Evolutionary conservation across 2,797 vertebrate species (phyloP), one percentile per base, ranked within the genome.

Genomic region (Crypturellus tataupa): DNA sequence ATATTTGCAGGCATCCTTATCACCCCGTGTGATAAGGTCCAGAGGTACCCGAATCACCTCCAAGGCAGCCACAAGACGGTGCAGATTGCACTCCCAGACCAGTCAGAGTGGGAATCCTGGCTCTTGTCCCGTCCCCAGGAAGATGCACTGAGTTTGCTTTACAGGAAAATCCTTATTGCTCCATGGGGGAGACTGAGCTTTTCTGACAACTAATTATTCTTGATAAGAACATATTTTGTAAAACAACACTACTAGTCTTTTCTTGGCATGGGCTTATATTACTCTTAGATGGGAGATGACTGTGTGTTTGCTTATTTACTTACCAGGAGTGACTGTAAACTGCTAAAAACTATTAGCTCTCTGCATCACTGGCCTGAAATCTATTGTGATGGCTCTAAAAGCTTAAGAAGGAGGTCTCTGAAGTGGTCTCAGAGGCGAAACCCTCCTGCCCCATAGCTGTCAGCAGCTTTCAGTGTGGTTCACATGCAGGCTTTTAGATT

Each of bases 241-340:
- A 47, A 69, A 70, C 65, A 70, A 18, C 60, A 8, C 67, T 79
- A 13, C 25, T 77, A 81, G 60, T 69, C 68, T 90, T 73, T 76
- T 44, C 58, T 51, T 87, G 92, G 27, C 31, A 1, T 6, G 23
- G 44, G 25, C 5, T 46, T 87, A 56, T 86, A 80, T 24, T 70
- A 70, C 58, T 67, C 46, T n/a, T 37, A 25, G 59, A 46, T 31
- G 70, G 37, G 44, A 83, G 55, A 47, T 62, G 51, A 16, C 64
- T 86, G 90, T 91, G 56, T 47, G 29, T 85, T 51, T 81, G 73
- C 79, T 85, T 89, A 37, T 91, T 96, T 94, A 47, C 31, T 79
- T 91, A 75, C 20, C 58, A 53, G 80, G 76, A 79, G 21, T 64
- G 90, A 76, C 1, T 7, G 51, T 79, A 82, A 71, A 56, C 17